A percentile compares a stretch with the other conserved stretches of the same genome.
Conservation (phyloP, 2,888 invertebrate genomes). For the Candidula unifasciata region DNA sequence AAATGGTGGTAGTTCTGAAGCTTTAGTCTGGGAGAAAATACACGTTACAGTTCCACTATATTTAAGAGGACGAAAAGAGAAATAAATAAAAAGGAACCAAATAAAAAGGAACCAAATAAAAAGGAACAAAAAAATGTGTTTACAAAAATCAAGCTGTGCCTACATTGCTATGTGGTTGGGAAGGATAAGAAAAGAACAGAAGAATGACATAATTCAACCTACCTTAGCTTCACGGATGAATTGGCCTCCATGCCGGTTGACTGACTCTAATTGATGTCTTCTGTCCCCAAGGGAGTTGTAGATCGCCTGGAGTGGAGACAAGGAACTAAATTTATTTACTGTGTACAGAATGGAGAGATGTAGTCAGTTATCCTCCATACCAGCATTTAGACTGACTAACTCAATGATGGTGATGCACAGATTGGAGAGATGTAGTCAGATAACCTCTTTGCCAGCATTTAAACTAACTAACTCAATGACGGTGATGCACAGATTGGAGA, state of each 20-base stretch:
- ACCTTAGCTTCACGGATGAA: constrained; percentile 99
- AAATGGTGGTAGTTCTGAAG: too few relatives aligned
- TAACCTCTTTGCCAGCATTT: too few relatives aligned
- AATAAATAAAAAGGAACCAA: neutral
- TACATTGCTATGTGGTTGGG: neutral
- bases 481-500: too few relatives aligned
- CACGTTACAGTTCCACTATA: too few relatives aligned
- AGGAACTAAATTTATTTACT: neutral
- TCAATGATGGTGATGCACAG: too few relatives aligned
- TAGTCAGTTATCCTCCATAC: too few relatives aligned
- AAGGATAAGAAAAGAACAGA: neutral
- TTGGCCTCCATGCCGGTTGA: constrained; percentile 95
- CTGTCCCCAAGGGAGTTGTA: constrained; percentile 95
- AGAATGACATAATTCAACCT: constrained; percentile 18
- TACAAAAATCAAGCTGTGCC: neutral
- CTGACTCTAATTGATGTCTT: constrained; percentile 94
- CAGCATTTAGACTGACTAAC: too few relatives aligned
- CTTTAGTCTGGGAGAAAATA: too few relatives aligned
- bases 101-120: neutral
- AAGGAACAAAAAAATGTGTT: neutral
- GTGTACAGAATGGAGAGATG: too few relatives aligned
- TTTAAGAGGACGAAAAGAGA: too few relatives aligned
- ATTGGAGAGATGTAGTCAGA: too few relatives aligned
- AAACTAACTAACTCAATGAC: too few relatives aligned
- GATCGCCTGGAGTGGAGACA: constrained; percentile 85